Conservation (phyloP, 2,797 vertebrate species). For the Thaleichthys pacificus region DNA sequence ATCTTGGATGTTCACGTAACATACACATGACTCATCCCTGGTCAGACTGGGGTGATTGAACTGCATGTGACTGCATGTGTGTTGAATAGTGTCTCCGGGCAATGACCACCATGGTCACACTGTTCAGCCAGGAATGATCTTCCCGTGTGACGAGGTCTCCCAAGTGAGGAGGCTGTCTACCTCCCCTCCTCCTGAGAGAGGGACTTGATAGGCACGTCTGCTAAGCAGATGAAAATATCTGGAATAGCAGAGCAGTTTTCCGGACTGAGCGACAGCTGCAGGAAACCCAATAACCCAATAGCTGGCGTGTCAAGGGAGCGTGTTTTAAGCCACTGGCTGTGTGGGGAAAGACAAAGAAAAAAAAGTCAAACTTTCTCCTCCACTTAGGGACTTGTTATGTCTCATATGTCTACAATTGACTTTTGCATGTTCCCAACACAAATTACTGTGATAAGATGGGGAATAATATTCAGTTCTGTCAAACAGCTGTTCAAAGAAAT, state of each 20-base stretch:
- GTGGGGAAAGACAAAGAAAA: slow-evolving; percentile 39
- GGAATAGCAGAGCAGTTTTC: slow-evolving; percentile 56
- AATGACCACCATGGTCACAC: slow-evolving; percentile 23
- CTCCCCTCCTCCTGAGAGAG: slow-evolving; percentile 49
- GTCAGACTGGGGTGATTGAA: slow-evolving; percentile 37
- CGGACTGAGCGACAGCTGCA: slow-evolving; percentile 68
- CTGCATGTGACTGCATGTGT: slow-evolving; percentile 48
- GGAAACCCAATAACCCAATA: slow-evolving; percentile 65
- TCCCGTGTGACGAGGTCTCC: slow-evolving; percentile 45
- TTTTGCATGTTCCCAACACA: not conserved
- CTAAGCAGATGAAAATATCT: slow-evolving; percentile 68
- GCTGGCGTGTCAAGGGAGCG: slow-evolving; percentile 42
- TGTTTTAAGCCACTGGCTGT: slow-evolving; percentile 38
- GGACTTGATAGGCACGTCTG: slow-evolving; percentile 56
- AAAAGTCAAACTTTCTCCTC: slow-evolving; percentile 11
- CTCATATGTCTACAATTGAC: slow-evolving; percentile 2
- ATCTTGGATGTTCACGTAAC: slow-evolving; percentile 35
- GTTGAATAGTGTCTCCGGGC: slow-evolving; percentile 34
- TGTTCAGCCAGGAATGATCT: slow-evolving; percentile 39
- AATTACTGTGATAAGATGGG: slow-evolving; percentile 23
- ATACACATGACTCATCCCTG: slow-evolving; percentile 47
- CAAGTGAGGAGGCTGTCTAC: slow-evolving; percentile 56
- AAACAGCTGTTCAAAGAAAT: slow-evolving; percentile 18
- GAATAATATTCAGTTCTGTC: not conserved
- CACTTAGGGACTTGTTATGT: not conserved